Percentiles rank a stretch among this genome's conserved stretches.
Conservation (phyloP, 2,888 invertebrate genomes). For the Cyrtodaria siliqua region DNA sequence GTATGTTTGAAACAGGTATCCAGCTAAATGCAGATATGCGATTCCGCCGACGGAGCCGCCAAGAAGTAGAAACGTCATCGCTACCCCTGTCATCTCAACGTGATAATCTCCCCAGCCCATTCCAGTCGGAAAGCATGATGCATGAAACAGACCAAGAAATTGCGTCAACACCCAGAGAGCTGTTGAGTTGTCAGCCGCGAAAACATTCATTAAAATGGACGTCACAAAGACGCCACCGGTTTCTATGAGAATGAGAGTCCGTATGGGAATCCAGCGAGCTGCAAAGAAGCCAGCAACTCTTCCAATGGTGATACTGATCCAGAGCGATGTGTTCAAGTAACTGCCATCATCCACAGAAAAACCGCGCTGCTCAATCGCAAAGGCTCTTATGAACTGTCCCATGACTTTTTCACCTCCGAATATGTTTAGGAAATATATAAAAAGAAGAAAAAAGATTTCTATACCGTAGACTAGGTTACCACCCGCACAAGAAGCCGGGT, state of each 20-base stretch:
- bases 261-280: slow-evolving; percentile 21
- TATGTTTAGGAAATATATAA: slow-evolving; percentile 36
- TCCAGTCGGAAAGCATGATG: slow-evolving; percentile 71
- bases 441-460: slow-evolving; percentile 19
- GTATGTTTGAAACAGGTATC: slow-evolving; percentile 68
- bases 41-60: slow-evolving; percentile 72
- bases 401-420: slow-evolving; percentile 46
- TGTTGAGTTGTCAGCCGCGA: slow-evolving; percentile 51
- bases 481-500: slow-evolving; percentile 50
- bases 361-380: slow-evolving; percentile 46
- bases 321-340: slow-evolving; percentile 38
- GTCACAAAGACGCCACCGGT: too few relatives aligned
- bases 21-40: slow-evolving; percentile 68
- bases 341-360: slow-evolving; percentile 31
- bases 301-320: slow-evolving; percentile 47
- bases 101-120: slow-evolving; percentile 74
- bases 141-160: slow-evolving; percentile 67
- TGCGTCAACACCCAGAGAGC: too few relatives aligned
- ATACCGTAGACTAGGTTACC: slow-evolving; percentile 33
- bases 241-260: too few relatives aligned
- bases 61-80: slow-evolving; percentile 66
- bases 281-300: slow-evolving; percentile 33
- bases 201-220: too few relatives aligned
- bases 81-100: too few relatives aligned
- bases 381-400: slow-evolving; percentile 40